phyloP scores from a whole-genome alignment of 92 coral and sea anemone species.

The Porites evermanni region DNA sequence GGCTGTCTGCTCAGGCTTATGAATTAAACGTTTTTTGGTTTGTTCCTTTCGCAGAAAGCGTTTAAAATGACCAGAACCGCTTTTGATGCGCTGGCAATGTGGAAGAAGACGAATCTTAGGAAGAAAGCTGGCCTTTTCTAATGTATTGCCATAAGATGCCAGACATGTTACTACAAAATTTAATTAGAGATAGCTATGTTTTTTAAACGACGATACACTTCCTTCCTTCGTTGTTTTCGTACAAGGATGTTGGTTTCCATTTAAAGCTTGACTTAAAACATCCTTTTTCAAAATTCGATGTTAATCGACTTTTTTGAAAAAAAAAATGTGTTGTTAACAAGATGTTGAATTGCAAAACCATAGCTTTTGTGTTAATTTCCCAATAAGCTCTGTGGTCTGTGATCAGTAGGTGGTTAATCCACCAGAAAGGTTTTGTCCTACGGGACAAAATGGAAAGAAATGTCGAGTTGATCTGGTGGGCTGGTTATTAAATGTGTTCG shows the following conservation, averaged over 20 bases:
- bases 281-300: too few relatives aligned
- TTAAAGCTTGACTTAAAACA: background rate
- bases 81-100: slow-evolving; percentile 80
- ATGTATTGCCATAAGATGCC: slow-evolving; percentile 17
- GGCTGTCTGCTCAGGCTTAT: background rate
- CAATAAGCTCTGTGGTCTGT: too few relatives aligned
- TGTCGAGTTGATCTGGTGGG: too few relatives aligned
- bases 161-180: slow-evolving; percentile 33
- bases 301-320: too few relatives aligned
- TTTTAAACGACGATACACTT: background rate
- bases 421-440: too few relatives aligned
- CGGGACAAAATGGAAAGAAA: too few relatives aligned
- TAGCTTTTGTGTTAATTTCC: too few relatives aligned
- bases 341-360: too few relatives aligned
- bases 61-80: slow-evolving; percentile 82
- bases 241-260: background rate
- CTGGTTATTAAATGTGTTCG: too few relatives aligned
- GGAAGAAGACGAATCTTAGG: slow-evolving; percentile 91
- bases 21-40: background rate
- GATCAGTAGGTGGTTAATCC: too few relatives aligned
- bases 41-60: slow-evolving; percentile 72
- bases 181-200: slow-evolving; percentile 14
- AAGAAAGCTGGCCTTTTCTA: slow-evolving; percentile 93
- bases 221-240: background rate
- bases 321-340: too few relatives aligned